Evolutionary conservation across 2,888 invertebrate genomes (phyloP), one percentile per base, ranked within the genome.

Genomic region (Anodontia alba): DNA sequence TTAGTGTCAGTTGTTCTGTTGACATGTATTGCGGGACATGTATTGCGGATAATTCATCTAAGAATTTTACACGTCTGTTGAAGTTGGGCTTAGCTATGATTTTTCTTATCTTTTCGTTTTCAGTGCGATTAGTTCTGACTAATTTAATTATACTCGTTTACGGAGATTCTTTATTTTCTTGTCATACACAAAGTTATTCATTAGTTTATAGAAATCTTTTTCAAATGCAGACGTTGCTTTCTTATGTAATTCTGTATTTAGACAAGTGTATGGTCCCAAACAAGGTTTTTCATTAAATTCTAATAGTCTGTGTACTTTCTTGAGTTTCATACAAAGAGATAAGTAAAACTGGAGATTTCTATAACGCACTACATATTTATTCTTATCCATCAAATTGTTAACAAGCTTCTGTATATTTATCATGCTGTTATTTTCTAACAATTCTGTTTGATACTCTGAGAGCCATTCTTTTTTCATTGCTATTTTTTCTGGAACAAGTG

Each of bases 201-300:
- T n/a, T n/a, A n/a, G n/a, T n/a, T n/a, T n/a, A n/a, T n/a, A n/a
- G n/a, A n/a, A 29, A 80, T 91, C 82, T 91, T 94, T 73, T 73
- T 92, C 91, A 82, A 94, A 94, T 31, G 90, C 87, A 83, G 84
- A 91, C 79, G 23, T 23, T 3, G 57, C 57, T 29, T 57, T 29
- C 29, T 57, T 57, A 3, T 29, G 26, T 17, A 29, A 8, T 57
- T 57, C 57, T 29, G 57, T 57, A 17, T 57, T 49, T 7, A 57
- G 29, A 26, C 29, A 10, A 8, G 29, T 57, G 17, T 57, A 57
- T 7, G 57, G 57, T 57, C 29, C 29, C 29, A 57, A 7, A 23
- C 57, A 57, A 5, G 57, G 57, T 57, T 23, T 29, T 29, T 57
- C 29, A 23, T 57, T 26, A 26, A 57, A 57, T 26, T 29, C 57